Percentiles rank a stretch among this genome's conserved stretches.
Evolutionary conservation across 2,888 invertebrate species (phyloP).

Genomic region (Pardosa pseudoannulata): DNA sequence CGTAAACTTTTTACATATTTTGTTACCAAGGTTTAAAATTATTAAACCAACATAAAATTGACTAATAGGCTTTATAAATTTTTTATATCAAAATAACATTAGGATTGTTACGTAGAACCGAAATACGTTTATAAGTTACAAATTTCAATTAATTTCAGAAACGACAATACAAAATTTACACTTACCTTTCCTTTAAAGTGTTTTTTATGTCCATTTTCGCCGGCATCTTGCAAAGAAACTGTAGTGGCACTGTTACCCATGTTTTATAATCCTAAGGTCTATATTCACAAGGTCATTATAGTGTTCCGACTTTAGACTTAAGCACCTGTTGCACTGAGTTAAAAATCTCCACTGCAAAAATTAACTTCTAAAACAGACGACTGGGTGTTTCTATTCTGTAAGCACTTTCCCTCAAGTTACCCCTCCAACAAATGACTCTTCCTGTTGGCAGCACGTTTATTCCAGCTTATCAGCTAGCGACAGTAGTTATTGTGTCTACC

Average conservation of each 20-base stretch:
- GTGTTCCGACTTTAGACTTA: slow-evolving; percentile 5
- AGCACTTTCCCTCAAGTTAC: background rate
- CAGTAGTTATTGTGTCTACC: slow-evolving; percentile 9
- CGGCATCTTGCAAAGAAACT: slow-evolving; percentile 55
- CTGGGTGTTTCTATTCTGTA: slow-evolving; percentile 41
- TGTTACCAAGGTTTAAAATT: too few species aligned
- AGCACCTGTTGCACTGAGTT: slow-evolving; percentile 30
- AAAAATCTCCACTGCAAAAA: slow-evolving; percentile 21
- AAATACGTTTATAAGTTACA: too few species aligned
- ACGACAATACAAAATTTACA: too few species aligned
- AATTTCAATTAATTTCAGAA: too few species aligned
- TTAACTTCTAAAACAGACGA: slow-evolving; percentile 20
- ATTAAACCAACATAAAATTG: too few species aligned
- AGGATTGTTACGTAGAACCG: too few species aligned
- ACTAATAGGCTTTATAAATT: too few species aligned
- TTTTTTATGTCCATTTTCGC: slow-evolving; percentile 65
- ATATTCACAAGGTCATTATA: background rate
- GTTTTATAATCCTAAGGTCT: background rate
- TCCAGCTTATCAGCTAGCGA: background rate
- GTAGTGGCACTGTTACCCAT: slow-evolving; percentile 65
- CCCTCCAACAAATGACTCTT: slow-evolving; percentile 11
- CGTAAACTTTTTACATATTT: too few species aligned
- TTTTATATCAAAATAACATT: too few species aligned
- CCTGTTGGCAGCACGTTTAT: background rate
- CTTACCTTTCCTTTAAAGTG: slow-evolving; percentile 55